Conservation (phyloP, 2,888 invertebrate genomes). For the Perizoma affinitatum region DNA sequence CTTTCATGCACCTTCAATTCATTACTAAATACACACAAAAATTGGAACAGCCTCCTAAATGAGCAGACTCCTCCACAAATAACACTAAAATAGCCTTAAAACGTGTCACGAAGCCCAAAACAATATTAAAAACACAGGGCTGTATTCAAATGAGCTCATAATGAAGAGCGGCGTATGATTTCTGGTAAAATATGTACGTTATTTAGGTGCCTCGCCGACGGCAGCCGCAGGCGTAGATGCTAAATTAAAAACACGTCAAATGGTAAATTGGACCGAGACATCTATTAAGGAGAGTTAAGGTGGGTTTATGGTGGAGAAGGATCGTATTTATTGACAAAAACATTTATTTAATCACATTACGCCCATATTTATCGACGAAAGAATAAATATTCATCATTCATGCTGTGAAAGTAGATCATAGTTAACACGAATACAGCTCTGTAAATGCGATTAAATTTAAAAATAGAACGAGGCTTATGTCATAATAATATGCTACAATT, state of each 20-base stretch:
- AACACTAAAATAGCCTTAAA: constrained; percentile 33
- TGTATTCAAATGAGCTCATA: constrained; percentile 73
- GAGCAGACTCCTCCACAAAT: constrained; percentile 2
- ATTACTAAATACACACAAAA: constrained; percentile 13
- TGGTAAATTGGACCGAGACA: constrained; percentile 83
- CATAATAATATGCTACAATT: too few species aligned
- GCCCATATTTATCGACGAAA: too few species aligned
- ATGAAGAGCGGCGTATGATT: constrained; percentile 76
- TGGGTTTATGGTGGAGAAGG: constrained; percentile 46
- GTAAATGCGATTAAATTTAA: too few species aligned
- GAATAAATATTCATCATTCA: too few species aligned
- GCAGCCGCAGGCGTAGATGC: constrained; percentile 80
- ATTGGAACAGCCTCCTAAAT: background rate
- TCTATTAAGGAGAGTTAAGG: constrained; percentile 76
- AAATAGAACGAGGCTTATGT: too few species aligned
- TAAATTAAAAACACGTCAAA: constrained; percentile 85
- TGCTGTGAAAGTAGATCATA: too few species aligned
- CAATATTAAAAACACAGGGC: constrained; percentile 42
- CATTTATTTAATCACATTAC: background rate
- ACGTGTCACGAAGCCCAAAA: constrained; percentile 43
- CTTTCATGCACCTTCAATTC: background rate
- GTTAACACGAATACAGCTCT: too few species aligned
- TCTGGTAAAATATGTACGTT: constrained; percentile 75
- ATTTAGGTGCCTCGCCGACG: constrained; percentile 69
- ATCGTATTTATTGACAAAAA: constrained; percentile 8